Evolutionary conservation across 2,113 vertebrate genomes (phyloP), one percentile per base, ranked within the genome.

Genomic region (Phyllostomus hastatus): DNA sequence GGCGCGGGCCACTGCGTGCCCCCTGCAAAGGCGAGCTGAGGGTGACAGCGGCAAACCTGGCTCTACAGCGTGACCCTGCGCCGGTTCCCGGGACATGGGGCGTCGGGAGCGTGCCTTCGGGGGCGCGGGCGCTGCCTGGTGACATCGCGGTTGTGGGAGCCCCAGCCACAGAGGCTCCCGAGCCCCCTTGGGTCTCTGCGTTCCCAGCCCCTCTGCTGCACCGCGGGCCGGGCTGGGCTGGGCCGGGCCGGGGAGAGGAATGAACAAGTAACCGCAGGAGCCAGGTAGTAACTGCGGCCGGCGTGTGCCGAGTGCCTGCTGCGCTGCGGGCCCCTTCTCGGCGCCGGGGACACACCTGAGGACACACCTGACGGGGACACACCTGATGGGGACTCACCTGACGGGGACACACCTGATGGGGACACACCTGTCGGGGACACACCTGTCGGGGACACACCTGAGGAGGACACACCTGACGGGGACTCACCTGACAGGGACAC

Each of bases 111-210:
- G 0, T 7, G 64, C 33, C 41, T 35, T 31, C 64, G 43, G 28
- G 15, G 75, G 31, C 2, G 12, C 2, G 4, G 41, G 35, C 28
- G 7, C 33, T 14, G 0, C 54, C 31, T 10, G 11, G 1, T 41
- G 33, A 61, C 59, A 24, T 4, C 0, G 3, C 19, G 10, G 24
- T 15, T 2, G 48, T 50, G 2, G 2, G 2, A 17, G 50, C 50
- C 50, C 50, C 1, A 16, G 50, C 4, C 5, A 35, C 61, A 17
- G 35, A 12, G 4, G 4, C 4, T 73, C 3, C 3, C 1, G 15
- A 9, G 22, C 28, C 24, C 10, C 24, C 15, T 38, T 41, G 19
- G 24, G 35, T 43, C 57, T 93, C 78, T 26, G 15, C 54, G 46
- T 35, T 66, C 48, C 38, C 35, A 2, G n/a, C 67, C 50, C 64